Evolutionary conservation across 1,140 invertebrate genomes (phyloP).

Genomic region (Trachymyrmex septentrionalis): DNA sequence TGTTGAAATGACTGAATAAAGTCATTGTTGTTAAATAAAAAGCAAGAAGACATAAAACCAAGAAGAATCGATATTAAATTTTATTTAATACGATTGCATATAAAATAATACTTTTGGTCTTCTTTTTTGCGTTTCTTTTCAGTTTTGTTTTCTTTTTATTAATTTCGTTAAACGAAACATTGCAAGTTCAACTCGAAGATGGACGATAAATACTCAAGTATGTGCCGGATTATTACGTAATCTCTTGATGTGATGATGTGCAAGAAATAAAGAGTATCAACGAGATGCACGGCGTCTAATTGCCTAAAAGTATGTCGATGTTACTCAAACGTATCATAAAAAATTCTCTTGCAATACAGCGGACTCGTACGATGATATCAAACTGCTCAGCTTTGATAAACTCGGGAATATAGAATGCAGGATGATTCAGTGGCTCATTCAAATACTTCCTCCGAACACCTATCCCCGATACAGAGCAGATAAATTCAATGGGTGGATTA

Average conservation of each 20-base stretch:
- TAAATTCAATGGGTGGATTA: not conserved
- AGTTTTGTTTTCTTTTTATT: not conserved
- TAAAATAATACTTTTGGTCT: not conserved
- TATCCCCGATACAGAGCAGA: not conserved
- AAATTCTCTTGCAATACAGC: slow-evolving; percentile 8
- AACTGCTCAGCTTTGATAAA: slow-evolving; percentile 27
- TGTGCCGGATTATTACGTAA: slow-evolving; percentile 11
- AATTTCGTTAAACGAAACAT: not conserved
- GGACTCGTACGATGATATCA: slow-evolving; percentile 9
- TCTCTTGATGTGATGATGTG: not conserved
- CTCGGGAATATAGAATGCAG: not conserved
- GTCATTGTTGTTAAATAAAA: too few relatives aligned
- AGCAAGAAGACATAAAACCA: not conserved
- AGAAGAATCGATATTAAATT: not conserved
- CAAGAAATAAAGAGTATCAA: slow-evolving; percentile 16
- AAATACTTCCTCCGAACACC: not conserved
- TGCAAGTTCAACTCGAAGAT: not conserved
- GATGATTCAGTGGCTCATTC: slow-evolving; percentile 33
- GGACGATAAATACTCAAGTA: not conserved
- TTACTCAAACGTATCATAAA: slow-evolving; percentile 22
- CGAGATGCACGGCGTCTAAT: not conserved
- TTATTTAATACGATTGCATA: slow-evolving; percentile 12
- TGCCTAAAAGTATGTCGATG: not conserved
- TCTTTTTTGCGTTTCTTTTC: not conserved
- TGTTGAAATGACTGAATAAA: not conserved